Percentiles rank a stretch among this genome's conserved stretches.
These are phyloP conservation scores for Drosophila arawakana DNA, from an alignment of 1,140 invertebrate genomes.

Conservation along the genomic window DNA sequence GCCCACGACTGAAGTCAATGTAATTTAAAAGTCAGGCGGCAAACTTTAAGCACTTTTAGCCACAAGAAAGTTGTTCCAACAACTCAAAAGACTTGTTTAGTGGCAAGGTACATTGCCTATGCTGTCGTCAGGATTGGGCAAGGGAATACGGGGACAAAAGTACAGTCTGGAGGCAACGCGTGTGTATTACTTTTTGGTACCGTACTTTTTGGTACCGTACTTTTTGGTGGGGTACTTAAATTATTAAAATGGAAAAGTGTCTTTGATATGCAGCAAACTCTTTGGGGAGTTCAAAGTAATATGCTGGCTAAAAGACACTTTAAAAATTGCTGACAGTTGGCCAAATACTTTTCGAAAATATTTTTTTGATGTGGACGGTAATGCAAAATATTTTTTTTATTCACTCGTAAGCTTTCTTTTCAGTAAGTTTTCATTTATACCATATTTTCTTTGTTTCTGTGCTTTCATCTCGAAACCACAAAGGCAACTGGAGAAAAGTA, in stretches of 20 bases:
- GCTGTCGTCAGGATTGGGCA: background rate
- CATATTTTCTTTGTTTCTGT: background rate
- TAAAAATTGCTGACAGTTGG: conserved; percentile 27
- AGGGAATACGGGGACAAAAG: background rate
- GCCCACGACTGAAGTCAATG: conserved; percentile 2
- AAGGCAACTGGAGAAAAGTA: conserved; percentile 32
- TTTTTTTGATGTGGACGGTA: background rate
- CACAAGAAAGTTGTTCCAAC: conserved; percentile 35
- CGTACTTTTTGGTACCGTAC: background rate
- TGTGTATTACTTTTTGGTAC: conserved; percentile 26
- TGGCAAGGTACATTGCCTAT: conserved; percentile 36
- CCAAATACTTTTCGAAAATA: conserved; percentile 9
- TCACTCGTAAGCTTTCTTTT: conserved; percentile 10
- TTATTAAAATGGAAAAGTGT: conserved; percentile 67
- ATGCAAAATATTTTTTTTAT: conserved; percentile 13
- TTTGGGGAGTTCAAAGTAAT: conserved; percentile 43
- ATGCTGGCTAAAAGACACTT: conserved; percentile 19
- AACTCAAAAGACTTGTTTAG: conserved; percentile 19
- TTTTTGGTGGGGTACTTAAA: conserved; percentile 39
- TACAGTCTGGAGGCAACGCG: background rate
- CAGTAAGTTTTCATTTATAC: background rate
- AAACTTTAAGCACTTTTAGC: conserved; percentile 68
- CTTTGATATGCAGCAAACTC: conserved; percentile 50
- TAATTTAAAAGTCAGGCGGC: conserved; percentile 64
- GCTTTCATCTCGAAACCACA: conserved; percentile 16